Base-by-base conservation (phyloP, 2,888 invertebrate species). In the Drosophila antonietae region DNA sequence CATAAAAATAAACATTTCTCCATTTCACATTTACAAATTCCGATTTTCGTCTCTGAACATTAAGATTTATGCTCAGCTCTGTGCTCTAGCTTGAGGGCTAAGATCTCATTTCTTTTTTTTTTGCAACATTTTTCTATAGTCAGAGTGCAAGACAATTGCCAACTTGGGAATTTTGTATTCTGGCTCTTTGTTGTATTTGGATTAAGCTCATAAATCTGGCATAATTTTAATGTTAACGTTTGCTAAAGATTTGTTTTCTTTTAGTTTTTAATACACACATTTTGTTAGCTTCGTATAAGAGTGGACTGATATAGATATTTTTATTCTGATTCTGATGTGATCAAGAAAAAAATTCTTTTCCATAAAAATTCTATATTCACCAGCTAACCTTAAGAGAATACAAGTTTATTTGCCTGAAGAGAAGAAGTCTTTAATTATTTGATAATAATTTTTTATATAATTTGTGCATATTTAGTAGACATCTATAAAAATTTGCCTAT, bases 1-100 rank as follows among this genome's bases (percentile, higher is more conserved):
- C 81, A 88, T 90, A 84, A 82, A 86, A 90, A 82, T 74, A 80
- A 81, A 75, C 81, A 89, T 89, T 91, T 87, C 90, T 87, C 35
- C 35, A 51, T 35, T 86, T 83, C 57, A 23, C 89, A 90, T 89
- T 87, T 83, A 87, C 85, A 91, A 89, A 78, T 80, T 80, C 75
- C 78, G 55, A 55, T 55, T 55, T 52, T 37, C 20, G 64, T 46
- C 67, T 76, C 57, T 75, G 74, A 78, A 62, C 78, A 68, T 0
- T 33, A 70, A 76, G 85, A 83, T 83, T 87, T 73, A 83, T 83
- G 71, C 74, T 23, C 49, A 20, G 20, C 41, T n/a, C 41, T n/a
- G 8, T 8, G 41, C n/a, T 41, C n/a, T n/a, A 8, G 41, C 53
- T n/a, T 46, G 37, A 43, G 41, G 70, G 62, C 62, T 51, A 57